Percentiles rank a stretch among this genome's conserved stretches.
phyloP scores from a whole-genome alignment of 1,140 invertebrate species.

The Drosophila sp. region DNA sequence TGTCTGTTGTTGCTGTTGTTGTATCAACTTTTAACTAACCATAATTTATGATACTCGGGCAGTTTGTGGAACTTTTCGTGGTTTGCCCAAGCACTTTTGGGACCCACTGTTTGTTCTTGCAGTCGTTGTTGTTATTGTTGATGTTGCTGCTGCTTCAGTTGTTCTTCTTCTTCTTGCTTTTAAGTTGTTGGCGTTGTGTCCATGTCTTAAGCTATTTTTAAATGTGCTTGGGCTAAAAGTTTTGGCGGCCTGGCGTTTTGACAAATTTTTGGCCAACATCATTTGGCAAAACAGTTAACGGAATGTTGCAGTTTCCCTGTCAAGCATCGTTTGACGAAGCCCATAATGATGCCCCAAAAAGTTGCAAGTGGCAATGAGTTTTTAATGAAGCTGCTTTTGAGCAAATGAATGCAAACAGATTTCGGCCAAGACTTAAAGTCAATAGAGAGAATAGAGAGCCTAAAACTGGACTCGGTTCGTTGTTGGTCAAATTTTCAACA shows the following conservation, averaged over 20 bases:
- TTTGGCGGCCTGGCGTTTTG: constrained; percentile 52
- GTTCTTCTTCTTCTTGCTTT: background rate
- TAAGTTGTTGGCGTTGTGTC: constrained; percentile 37
- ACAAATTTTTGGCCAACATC: constrained; percentile 52
- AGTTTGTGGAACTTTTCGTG: constrained; percentile 53
- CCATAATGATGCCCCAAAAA: constrained; percentile 70
- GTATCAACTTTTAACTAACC: constrained; percentile 76
- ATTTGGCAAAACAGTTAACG: constrained; percentile 52
- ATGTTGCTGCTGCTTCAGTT: constrained; percentile 6
- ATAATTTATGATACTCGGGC: constrained; percentile 71
- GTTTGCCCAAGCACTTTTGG: constrained; percentile 40
- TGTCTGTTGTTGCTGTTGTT: constrained; percentile 27
- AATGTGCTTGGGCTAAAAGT: constrained; percentile 68
- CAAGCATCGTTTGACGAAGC: constrained; percentile 56
- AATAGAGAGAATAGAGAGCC: constrained; percentile 47
- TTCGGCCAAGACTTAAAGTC: constrained; percentile 43
- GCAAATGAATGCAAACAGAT: constrained; percentile 25
- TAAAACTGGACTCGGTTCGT: constrained; percentile 55
- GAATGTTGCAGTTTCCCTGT: constrained; percentile 29
- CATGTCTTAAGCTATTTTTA: constrained; percentile 81
- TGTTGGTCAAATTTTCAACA: constrained; percentile 76
- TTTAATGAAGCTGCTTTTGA: constrained; percentile 69
- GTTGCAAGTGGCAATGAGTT: constrained; percentile 76
- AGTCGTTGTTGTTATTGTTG: constrained; percentile 7
- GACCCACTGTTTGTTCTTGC: constrained; percentile 9